These are phyloP conservation scores for Oxyscelio sp. DNA, from an alignment of 2,888 invertebrate genomes.

Conservation along the genomic window DNA sequence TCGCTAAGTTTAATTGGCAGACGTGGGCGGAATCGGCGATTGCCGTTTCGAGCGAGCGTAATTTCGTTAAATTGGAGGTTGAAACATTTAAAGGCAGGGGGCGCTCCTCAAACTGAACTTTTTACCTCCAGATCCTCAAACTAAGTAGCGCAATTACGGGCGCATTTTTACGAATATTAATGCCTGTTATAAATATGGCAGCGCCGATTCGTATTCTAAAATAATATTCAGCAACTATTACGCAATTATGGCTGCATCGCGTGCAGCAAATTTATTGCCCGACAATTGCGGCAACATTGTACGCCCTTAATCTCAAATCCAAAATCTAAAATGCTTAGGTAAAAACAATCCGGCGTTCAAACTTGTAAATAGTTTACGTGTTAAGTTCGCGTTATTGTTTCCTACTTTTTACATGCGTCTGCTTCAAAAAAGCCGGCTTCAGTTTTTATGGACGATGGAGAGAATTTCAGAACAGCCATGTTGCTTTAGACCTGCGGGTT, in stretches of 20 bases:
- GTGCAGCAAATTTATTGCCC: slow-evolving; percentile 58
- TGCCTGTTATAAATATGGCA: slow-evolving; percentile 26
- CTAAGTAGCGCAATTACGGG: not conserved
- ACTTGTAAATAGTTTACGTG: slow-evolving; percentile 9
- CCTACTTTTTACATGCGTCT: too few species aligned
- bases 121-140: not conserved
- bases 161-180: slow-evolving; percentile 42
- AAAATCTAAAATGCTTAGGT: slow-evolving; percentile 31
- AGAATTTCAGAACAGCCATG: too few species aligned
- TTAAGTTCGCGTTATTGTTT: slow-evolving; percentile 26
- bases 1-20: slow-evolving; percentile 31
- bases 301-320: slow-evolving; percentile 19
- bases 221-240: slow-evolving; percentile 55
- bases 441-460: too few species aligned
- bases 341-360: slow-evolving; percentile 28
- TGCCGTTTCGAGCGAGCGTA: not conserved
- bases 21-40: slow-evolving; percentile 19
- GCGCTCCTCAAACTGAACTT: not conserved
- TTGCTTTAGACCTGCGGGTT: too few species aligned
- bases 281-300: slow-evolving; percentile 57
- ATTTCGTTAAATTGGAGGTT: slow-evolving; percentile 3
- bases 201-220: slow-evolving; percentile 50
- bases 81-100: not conserved
- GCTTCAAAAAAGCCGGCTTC: too few species aligned
- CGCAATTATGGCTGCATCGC: slow-evolving; percentile 57